phyloP scores from a whole-genome alignment of 2,888 invertebrate genomes.

The Buathra laborator region DNA sequence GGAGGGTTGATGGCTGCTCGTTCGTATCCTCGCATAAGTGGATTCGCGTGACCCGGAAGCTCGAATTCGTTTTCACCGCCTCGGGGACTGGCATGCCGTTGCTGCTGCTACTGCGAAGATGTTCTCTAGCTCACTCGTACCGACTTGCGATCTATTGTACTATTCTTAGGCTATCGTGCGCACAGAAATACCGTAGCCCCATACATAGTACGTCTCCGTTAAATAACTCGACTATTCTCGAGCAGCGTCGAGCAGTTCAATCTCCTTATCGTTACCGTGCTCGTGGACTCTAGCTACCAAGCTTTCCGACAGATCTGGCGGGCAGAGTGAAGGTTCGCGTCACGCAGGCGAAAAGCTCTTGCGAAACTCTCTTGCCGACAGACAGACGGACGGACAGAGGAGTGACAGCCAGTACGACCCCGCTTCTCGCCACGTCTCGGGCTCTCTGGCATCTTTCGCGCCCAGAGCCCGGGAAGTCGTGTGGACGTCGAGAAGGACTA shows the following conservation, averaged over 20 bases:
- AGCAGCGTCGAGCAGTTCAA: constrained; percentile 52
- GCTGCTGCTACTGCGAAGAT: constrained; percentile 16
- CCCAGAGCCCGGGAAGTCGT: constrained; percentile 18
- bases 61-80: constrained; percentile 72
- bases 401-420: constrained; percentile 59
- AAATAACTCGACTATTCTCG: constrained; percentile 68
- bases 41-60: constrained; percentile 66
- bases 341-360: constrained; percentile 19
- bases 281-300: background rate
- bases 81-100: constrained; percentile 36
- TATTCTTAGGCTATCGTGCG: constrained; percentile 31
- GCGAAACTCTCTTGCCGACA: constrained; percentile 34
- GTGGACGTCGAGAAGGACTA: constrained; percentile 64
- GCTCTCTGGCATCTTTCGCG: constrained; percentile 13
- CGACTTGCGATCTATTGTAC: constrained; percentile 22
- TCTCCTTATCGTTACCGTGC: constrained; percentile 60
- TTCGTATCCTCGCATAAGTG: constrained; percentile 59
- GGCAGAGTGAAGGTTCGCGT: background rate
- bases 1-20: constrained; percentile 61
- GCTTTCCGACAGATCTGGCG: constrained; percentile 24
- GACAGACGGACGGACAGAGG: constrained; percentile 47
- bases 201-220: constrained; percentile 49
- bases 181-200: background rate
- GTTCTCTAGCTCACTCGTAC: constrained; percentile 28
- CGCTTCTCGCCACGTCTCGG: constrained; percentile 50